These are phyloP conservation scores for Megalops cyprinoides DNA, from an alignment of 2,797 vertebrate species.

Conservation along the genomic window DNA sequence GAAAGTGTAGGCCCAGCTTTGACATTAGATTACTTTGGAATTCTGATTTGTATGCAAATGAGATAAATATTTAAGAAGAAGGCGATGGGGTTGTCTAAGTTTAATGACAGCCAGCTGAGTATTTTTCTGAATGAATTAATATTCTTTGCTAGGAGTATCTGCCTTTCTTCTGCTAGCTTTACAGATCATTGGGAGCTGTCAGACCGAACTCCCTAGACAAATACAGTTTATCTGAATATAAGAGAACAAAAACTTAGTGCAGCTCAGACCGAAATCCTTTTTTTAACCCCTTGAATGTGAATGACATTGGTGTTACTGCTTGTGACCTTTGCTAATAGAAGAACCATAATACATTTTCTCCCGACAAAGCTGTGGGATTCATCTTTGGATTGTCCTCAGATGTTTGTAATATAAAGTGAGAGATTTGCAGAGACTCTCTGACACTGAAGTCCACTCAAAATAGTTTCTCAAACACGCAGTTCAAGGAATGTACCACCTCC, in stretches of 20 bases:
- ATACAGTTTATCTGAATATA: neutral
- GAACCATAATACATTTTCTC: too few relatives aligned
- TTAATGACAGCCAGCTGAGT: neutral
- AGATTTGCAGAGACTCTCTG: too few relatives aligned
- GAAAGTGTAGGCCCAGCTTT: neutral
- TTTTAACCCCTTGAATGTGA: too few relatives aligned
- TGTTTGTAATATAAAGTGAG: too few relatives aligned
- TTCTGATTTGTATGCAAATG: neutral
- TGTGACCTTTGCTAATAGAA: too few relatives aligned
- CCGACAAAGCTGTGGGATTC: too few relatives aligned
- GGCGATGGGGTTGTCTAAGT: neutral
- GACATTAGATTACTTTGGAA: neutral
- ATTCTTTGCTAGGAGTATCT: neutral
- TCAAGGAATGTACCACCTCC: too few relatives aligned
- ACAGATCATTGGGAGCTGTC: constrained; percentile 9
- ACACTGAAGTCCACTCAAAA: too few relatives aligned
- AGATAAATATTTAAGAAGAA: neutral
- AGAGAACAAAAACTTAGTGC: neutral
- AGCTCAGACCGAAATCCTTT: too few relatives aligned
- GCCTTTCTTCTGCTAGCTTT: neutral
- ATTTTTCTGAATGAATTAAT: constrained; percentile 10
- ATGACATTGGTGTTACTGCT: too few relatives aligned
- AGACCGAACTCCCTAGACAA: neutral
- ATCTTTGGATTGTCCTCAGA: too few relatives aligned
- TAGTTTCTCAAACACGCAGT: too few relatives aligned